phyloP scores from a whole-genome alignment of 2,113 vertebrate species.

The Heliornis fulica region DNA sequence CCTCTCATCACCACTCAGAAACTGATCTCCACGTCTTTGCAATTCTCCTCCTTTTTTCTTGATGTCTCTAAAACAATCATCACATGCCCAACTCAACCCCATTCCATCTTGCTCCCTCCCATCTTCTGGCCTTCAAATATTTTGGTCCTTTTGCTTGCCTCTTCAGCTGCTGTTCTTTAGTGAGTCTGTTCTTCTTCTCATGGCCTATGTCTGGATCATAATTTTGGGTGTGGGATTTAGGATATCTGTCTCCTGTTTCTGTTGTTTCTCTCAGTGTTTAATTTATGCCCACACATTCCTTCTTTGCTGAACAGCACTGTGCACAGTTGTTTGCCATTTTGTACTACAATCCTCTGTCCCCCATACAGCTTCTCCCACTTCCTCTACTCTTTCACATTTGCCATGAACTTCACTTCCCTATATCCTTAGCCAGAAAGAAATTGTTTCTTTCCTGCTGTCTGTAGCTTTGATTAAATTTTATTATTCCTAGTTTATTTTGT shows the following conservation, averaged over 20 bases:
- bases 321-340: not conserved
- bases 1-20: not conserved
- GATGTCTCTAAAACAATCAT: not conserved
- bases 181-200: not conserved
- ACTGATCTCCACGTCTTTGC: not conserved
- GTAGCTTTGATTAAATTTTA: not conserved
- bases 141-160: not conserved
- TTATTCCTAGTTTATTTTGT: not conserved
- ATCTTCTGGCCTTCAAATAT: not conserved
- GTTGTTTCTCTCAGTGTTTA: accelerated
- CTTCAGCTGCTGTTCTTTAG: not conserved
- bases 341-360: not conserved
- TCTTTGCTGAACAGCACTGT: not conserved
- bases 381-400: not conserved
- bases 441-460: not conserved
- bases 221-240: not conserved
- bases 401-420: not conserved
- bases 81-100: too few relatives aligned
- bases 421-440: not conserved
- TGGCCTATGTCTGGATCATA: not conserved
- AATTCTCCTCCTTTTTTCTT: not conserved
- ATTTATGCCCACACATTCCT: not conserved
- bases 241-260: not conserved
- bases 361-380: not conserved
- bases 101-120: not conserved